Conservation (phyloP, 1,140 invertebrate species). For the Ceratitis capitata region DNA sequence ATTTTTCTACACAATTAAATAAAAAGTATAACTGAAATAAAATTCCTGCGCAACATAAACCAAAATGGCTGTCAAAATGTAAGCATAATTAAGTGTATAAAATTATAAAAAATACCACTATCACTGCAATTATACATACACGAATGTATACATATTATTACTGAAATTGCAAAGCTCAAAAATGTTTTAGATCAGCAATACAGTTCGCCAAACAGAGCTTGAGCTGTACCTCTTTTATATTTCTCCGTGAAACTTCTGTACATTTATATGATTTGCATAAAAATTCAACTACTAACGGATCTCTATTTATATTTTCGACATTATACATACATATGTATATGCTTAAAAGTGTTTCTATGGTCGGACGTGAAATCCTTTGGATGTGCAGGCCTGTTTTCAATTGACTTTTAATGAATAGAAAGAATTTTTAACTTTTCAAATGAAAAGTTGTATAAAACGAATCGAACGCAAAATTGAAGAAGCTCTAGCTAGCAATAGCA, state of each 20-base stretch:
- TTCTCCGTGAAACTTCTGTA: not conserved
- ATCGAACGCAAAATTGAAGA: not conserved
- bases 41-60: conserved; percentile 44
- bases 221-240: not conserved
- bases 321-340: not conserved
- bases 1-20: conserved; percentile 30
- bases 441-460: not conserved
- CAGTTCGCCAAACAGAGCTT: not conserved
- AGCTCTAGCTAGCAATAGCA: not conserved
- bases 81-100: conserved; percentile 28
- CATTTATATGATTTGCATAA: conserved; percentile 9
- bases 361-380: no score
- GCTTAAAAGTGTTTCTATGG: no score
- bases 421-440: not conserved
- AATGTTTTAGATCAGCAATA: not conserved
- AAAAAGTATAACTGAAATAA: conserved; percentile 24
- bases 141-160: not conserved
- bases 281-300: not conserved
- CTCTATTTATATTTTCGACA: not conserved
- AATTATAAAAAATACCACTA: not conserved
- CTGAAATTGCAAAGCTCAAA: conserved; percentile 26
- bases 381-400: not conserved
- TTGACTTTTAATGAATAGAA: not conserved
- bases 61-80: conserved; percentile 48
- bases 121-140: not conserved